These are phyloP conservation scores for Dusona sp. DNA, from an alignment of 2,888 invertebrate species.

Conservation along the genomic window DNA sequence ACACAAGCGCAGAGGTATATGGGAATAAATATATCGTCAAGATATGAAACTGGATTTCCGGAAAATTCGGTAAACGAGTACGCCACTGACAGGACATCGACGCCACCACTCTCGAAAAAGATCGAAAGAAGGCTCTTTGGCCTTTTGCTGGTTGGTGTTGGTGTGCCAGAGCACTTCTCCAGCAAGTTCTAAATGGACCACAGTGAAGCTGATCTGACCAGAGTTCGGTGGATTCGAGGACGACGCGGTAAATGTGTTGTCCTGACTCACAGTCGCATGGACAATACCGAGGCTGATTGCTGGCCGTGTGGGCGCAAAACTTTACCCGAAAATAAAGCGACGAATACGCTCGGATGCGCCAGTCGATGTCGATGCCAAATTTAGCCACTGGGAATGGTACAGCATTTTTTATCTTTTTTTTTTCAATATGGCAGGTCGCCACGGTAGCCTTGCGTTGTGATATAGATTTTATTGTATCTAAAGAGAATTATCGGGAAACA, in stretches of 20 bases:
- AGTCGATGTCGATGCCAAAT: conserved; percentile 76
- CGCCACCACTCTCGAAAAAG: conserved; percentile 56
- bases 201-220: conserved; percentile 46
- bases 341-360: conserved; percentile 73
- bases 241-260: conserved; percentile 68
- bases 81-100: conserved; percentile 27
- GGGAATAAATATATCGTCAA: neutral
- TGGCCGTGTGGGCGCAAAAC: conserved; percentile 79
- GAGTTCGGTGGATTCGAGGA: conserved; percentile 32
- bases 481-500: conserved; percentile 28
- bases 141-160: conserved; percentile 29
- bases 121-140: conserved; percentile 8
- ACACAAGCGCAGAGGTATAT: neutral
- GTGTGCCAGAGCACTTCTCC: conserved; percentile 12
- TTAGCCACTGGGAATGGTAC: conserved; percentile 76
- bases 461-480: conserved; percentile 30
- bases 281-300: conserved; percentile 83
- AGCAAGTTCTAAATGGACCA: conserved; percentile 9
- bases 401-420: conserved; percentile 25
- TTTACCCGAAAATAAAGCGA: conserved; percentile 82
- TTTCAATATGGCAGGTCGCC: conserved; percentile 14
- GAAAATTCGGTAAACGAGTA: conserved; percentile 70
- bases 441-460: conserved; percentile 24
- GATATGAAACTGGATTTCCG: conserved; percentile 75
- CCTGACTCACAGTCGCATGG: conserved; percentile 65